A percentile compares a stretch with the other conserved stretches of the same genome.
Evolutionary conservation across 1,140 invertebrate genomes (phyloP).

Genomic region (Aphis gossypii): DNA sequence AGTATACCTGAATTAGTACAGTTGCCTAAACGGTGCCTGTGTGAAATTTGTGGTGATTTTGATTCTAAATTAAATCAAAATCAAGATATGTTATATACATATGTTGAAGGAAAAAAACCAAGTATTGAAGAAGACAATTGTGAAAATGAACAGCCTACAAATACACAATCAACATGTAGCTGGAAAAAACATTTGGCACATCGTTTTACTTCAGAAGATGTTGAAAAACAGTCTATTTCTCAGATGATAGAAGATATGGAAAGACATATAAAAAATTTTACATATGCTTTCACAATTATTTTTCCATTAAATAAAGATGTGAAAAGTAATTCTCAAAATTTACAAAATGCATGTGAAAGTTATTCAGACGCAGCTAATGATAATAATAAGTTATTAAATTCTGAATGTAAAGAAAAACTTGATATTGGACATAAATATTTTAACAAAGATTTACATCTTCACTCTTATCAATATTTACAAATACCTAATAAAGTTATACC

Average conservation of each 20-base stretch:
- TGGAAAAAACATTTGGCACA: slow-evolving; percentile 49
- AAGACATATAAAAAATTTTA: slow-evolving; percentile 18
- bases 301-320: slow-evolving; percentile 26
- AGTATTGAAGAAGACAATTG: slow-evolving; percentile 26
- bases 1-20: slow-evolving; percentile 38
- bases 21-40: slow-evolving; percentile 35
- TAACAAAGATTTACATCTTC: background rate
- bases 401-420: background rate
- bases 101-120: slow-evolving; percentile 40
- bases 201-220: slow-evolving; percentile 39
- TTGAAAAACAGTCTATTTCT: slow-evolving; percentile 43
- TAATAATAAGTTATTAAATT: background rate
- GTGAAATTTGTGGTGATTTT: slow-evolving; percentile 46
- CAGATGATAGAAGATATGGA: slow-evolving; percentile 47
- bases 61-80: slow-evolving; percentile 47
- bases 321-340: slow-evolving; percentile 2
- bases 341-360: slow-evolving; percentile 36
- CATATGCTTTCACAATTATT: slow-evolving; percentile 36
- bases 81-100: slow-evolving; percentile 33
- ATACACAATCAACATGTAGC: background rate
- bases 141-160: slow-evolving; percentile 30
- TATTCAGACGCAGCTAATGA: slow-evolving; percentile 11
- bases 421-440: slow-evolving; percentile 19
- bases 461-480: slow-evolving; percentile 51
- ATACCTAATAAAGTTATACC: slow-evolving; percentile 42